These are phyloP conservation scores for Caprella mutica DNA, from an alignment of 2,888 invertebrate species.

Conservation along the genomic window DNA sequence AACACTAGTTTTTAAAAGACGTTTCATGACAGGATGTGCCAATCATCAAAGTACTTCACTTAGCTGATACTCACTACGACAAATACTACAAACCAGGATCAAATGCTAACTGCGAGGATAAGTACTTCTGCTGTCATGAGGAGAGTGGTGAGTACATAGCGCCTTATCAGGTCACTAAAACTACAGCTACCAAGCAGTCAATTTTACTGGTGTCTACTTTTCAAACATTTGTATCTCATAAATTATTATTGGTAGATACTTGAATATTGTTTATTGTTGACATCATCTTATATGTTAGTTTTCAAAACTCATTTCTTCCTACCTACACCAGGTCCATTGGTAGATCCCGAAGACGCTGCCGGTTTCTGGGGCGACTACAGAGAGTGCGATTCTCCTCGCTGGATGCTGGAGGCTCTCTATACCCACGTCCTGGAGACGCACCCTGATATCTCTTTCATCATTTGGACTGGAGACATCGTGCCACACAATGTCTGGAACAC, in stretches of 20 bases:
- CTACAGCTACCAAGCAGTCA: no score
- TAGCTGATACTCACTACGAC: slow-evolving; percentile 44
- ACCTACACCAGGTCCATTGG: slow-evolving; percentile 34
- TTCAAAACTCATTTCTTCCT: no score
- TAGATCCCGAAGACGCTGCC: slow-evolving; percentile 35
- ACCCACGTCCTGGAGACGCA: slow-evolving; percentile 42
- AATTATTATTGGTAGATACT: no score
- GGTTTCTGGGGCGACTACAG: slow-evolving; percentile 42
- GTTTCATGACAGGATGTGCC: slow-evolving; percentile 13
- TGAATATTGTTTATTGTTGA: no score
- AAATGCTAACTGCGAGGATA: slow-evolving; percentile 62
- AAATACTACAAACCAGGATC: slow-evolving; percentile 39
- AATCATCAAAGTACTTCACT: slow-evolving; percentile 40
- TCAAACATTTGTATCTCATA: no score
- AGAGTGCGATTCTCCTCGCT: slow-evolving; percentile 47
- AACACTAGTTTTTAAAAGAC: neutral
- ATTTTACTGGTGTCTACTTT: no score
- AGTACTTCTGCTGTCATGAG: slow-evolving; percentile 61
- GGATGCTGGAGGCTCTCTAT: slow-evolving; percentile 56
- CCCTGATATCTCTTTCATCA: slow-evolving; percentile 40
- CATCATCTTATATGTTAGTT: no score
- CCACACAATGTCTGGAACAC: slow-evolving; percentile 47
- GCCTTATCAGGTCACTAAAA: no score
- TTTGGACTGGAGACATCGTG: slow-evolving; percentile 47
- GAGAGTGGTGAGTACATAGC: slow-evolving; percentile 24